phyloP scores from a whole-genome alignment of 1,140 invertebrate species.

The Solenopsis invicta region DNA sequence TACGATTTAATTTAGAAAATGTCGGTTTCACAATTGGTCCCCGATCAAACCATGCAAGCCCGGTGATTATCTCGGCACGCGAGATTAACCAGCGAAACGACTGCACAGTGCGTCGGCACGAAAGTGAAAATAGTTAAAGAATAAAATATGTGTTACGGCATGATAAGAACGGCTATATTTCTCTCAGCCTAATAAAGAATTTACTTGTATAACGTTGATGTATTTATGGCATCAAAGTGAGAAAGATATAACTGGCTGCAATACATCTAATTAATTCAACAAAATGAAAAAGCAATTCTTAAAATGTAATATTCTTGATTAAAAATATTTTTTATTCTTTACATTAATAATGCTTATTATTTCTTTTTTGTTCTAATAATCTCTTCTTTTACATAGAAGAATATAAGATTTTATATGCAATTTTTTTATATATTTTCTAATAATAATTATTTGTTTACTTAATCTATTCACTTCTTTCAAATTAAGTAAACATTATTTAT shows the following conservation, averaged over 20 bases:
- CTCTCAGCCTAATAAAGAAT: background rate
- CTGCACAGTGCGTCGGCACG: background rate
- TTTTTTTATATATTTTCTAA: background rate
- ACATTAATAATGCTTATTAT: background rate
- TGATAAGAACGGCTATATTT: constrained; percentile 38
- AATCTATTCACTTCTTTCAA: background rate
- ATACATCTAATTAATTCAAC: constrained; percentile 2
- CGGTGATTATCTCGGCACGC: constrained; percentile 51
- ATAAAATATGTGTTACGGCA: constrained; percentile 32
- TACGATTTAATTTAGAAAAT: constrained; percentile 48
- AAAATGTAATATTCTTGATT: background rate
- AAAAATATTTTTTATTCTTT: background rate
- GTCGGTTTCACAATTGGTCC: constrained; percentile 25
- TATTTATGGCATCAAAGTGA: background rate
- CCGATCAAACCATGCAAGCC: constrained; percentile 29
- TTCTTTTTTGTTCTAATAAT: background rate
- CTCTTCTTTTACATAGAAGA: too few species aligned
- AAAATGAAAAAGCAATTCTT: background rate
- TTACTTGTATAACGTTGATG: background rate
- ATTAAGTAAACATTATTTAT: background rate
- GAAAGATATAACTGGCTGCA: background rate
- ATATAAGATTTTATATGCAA: background rate
- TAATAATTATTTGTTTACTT: background rate
- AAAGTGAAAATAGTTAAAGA: constrained; percentile 40
- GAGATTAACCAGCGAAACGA: constrained; percentile 39